Base-by-base conservation (phyloP, 2,888 invertebrate species). In the Ophion costatus region DNA sequence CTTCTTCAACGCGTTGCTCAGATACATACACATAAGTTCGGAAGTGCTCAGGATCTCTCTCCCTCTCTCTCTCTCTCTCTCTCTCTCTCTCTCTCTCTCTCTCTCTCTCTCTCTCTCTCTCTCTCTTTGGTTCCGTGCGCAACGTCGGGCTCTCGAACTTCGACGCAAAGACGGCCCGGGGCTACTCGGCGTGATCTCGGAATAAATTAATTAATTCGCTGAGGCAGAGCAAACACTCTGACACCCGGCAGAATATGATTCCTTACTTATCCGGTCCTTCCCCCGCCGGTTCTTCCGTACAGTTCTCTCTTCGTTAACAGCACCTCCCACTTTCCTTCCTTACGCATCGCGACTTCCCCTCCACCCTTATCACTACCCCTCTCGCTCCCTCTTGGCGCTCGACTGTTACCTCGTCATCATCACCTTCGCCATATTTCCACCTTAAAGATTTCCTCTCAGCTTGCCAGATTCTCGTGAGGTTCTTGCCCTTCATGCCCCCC, bases 201-300 rank as follows among this genome's bases (percentile, higher is more conserved):
- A 92, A 92, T 91, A 91, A 92, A 92, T 92, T 92, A 92, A 92
- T 92, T 92, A 92, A 92, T 92, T 91, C 92, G 90, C 88, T 89
- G 88, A 89, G 88, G 88, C 88, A 90, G 89, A 92, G 90, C 90
- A 92, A 92, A 92, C 92, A 92, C 88, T 84, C 91, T 91, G 92
- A 92, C 92, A 92, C 92, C 92, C 91, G 88, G 87, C 89, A 88
- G 92, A 92, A 92, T 92, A 92, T 90, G 92, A 92, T 92, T 92
- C 90, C 91, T 92, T 92, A 90, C 92, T 92, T 92, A 92, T 90
- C 91, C 91, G 76, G 73, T 76, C 74, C 80, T 73, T 57, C 83
- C 88, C 87, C 87, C 51, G 78, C 84, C 79, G 24, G 61, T 67
- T 59, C 83, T 79, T 82, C 74, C 79, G 70, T 79, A 77, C 81